Percentiles rank a stretch among this genome's conserved stretches.
phyloP scores from a whole-genome alignment of 92 coral and sea anemone species.

The Micromussa lordhowensis region DNA sequence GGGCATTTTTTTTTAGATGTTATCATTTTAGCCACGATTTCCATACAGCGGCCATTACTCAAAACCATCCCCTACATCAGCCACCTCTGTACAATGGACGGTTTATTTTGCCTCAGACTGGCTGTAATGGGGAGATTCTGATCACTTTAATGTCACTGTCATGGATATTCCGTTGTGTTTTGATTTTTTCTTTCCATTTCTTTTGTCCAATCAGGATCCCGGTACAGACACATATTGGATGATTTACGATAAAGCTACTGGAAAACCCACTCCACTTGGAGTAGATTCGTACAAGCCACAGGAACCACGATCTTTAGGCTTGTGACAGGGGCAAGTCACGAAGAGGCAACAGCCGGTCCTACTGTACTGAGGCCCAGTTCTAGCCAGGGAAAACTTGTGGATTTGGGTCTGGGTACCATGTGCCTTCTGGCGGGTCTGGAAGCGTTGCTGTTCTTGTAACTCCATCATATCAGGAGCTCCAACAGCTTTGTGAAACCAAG shows the following conservation, averaged over 20 bases:
- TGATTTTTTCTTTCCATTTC: neutral
- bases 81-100: too few relatives aligned
- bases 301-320: conserved; percentile 19
- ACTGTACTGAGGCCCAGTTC: neutral
- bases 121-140: too few relatives aligned
- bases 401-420: neutral
- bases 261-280: conserved; percentile 1
- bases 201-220: conserved; percentile 13
- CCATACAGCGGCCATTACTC: too few relatives aligned
- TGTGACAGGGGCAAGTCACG: conserved; percentile 1
- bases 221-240: conserved; percentile 2
- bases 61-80: too few relatives aligned
- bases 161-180: too few relatives aligned
- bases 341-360: neutral
- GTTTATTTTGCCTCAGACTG: too few relatives aligned
- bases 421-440: conserved; percentile 3
- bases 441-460: conserved; percentile 8
- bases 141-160: neutral
- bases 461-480: neutral
- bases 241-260: conserved; percentile 29
- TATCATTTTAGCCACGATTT: too few relatives aligned
- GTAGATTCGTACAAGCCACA: conserved; percentile 14
- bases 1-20: too few relatives aligned
- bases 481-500: neutral
- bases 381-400: neutral